Base-by-base conservation (phyloP, 2,113 vertebrate genomes). In the Hoplias malabaricus region DNA sequence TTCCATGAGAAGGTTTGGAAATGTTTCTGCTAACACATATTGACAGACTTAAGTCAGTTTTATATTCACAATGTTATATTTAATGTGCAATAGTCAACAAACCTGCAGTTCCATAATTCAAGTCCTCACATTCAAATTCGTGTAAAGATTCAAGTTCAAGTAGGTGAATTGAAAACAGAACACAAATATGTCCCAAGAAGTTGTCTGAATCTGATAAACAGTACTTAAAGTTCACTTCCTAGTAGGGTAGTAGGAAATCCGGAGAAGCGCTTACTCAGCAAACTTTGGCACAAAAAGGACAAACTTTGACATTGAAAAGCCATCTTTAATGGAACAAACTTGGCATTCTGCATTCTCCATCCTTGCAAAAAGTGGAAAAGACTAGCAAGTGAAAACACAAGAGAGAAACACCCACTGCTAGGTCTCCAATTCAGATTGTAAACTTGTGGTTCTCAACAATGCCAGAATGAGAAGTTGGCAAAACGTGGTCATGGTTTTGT, bases 211-310 rank as follows among this genome's bases (percentile, higher is more conserved):
- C 48, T 67, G 62, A 53, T 67, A 48, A 75, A 42, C 34, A 53
- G 73, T 14, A 19, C 21, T 21, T 31, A 38, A 75, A 29, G 48
- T 48, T 68, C 63, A 66, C 19, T 53, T 76, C 25, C 63, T 76
- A 67, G 40, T 54, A 62, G 62, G 23, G 23, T 34, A 53, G 46
- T 27, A 57, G 25, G 74, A 67, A 76, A 76, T 68, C 48, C 73
- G 38, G 59, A 19, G 14, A 68, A 68, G 19, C 68, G 36, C 63
- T 76, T 68, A 19, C 12, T 8, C 50, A 76, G 74, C 63, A 56
- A 53, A 53, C n/a, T 53, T 53, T 53, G 48, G 48, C 48, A 53
- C 48, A 5, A 53, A n/a, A 53, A 53, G 19, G 48, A 53, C 48
- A 21, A 5, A 10, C 48, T 53, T 53, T 23, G 9, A 53, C 48